Base-by-base conservation (phyloP, 2,113 vertebrate species). In the Oophaga pumilio region DNA sequence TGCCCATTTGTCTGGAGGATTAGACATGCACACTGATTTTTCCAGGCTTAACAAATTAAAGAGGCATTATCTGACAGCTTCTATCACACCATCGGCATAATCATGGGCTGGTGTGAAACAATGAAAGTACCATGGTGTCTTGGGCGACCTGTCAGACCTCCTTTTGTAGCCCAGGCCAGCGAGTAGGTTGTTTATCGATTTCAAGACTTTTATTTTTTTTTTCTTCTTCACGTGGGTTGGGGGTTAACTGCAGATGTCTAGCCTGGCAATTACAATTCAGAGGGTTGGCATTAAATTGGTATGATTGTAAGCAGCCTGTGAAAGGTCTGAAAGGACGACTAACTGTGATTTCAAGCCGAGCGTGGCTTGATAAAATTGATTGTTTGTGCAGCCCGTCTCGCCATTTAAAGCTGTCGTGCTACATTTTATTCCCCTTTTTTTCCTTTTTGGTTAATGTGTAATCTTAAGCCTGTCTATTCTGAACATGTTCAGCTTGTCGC, bases 1-100 rank as follows among this genome's bases (percentile, higher is more conserved):
- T 88, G 86, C 79, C 79, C 79, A 83, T 88, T 88, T 88, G 86
- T 88, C 86, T 88, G 79, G 66, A 83, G 86, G 86, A 88, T 88
- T 88, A 88, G 86, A 88, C 57, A 88, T 82, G 86, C 86, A 88
- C 86, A 76, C 86, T 76, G 86, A 82, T 83, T 88, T 88, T 49
- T 82, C 57, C 26, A 57, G 69, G 86, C 86, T 83, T 88, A 83
- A 82, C 86, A 83, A 88, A 88, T 88, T 88, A 88, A 88, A 83
- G 76, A 88, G 86, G 69, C 86, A 88, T 88, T 88, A 82, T 69
- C 86, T 83, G 86, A 83, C 86, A 76, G 86, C 56, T 76, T 76
- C 80, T 82, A 66, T 88, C 86, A 83, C 57, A 82, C 43, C 66
- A 88, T 88, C 43, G 4, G 68, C 69, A 88, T 88, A 82, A 76